Evolutionary conservation across 2,113 vertebrate genomes (phyloP).

Genomic region (Anser cygnoides): DNA sequence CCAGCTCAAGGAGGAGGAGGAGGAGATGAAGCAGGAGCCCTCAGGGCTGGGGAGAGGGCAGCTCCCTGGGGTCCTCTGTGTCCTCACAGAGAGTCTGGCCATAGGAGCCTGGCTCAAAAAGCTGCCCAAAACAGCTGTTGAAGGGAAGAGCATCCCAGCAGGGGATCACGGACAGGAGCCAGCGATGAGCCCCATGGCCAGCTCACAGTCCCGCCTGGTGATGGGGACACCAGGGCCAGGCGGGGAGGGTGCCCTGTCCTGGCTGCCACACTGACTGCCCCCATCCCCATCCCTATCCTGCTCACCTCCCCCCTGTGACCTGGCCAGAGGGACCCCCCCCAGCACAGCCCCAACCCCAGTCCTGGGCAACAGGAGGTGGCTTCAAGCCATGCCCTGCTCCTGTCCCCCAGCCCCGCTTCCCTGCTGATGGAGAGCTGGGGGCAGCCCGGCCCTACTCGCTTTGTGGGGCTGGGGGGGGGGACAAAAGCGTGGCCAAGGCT

Average conservation of each 20-base stretch:
- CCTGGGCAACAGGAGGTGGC: background rate
- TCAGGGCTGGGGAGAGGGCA: background rate
- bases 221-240: too few relatives aligned
- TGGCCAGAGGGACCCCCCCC: background rate
- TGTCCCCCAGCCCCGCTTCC: background rate
- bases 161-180: background rate
- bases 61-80: background rate
- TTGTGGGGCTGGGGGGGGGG: background rate
- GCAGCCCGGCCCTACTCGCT: fast-evolving
- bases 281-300: background rate
- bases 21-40: background rate
- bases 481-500: background rate
- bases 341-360: too few relatives aligned
- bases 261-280: fast-evolving
- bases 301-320: background rate
- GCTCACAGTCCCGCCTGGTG: background rate
- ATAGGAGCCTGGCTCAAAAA: background rate
- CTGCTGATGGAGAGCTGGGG: background rate
- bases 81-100: background rate
- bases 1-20: background rate
- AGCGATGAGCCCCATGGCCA: background rate
- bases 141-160: background rate
- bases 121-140: background rate
- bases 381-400: background rate
- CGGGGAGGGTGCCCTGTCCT: background rate